phyloP scores from a whole-genome alignment of 2,797 vertebrate species.

The Sebastes kiyomatsui region DNA sequence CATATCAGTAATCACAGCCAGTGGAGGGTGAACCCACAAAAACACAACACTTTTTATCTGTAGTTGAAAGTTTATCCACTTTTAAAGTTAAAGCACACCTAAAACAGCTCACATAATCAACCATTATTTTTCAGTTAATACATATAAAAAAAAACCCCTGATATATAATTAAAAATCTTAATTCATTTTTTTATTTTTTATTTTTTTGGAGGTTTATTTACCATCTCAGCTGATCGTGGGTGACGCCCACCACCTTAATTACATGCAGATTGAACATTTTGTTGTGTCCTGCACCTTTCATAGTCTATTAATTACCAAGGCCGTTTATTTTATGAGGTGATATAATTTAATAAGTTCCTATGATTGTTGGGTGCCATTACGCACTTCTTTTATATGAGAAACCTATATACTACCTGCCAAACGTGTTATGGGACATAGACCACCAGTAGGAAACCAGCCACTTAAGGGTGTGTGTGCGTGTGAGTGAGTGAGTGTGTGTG shows the following conservation, averaged over 20 bases:
- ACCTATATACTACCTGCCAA: slow-evolving; percentile 59
- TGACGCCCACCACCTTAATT: slow-evolving; percentile 54
- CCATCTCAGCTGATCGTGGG: slow-evolving; percentile 20
- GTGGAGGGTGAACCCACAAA: slow-evolving; percentile 32
- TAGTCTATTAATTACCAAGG: slow-evolving; percentile 66
- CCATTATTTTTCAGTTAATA: background rate
- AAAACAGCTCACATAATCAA: background rate
- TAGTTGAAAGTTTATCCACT: background rate
- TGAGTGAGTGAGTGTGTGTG: slow-evolving; percentile 20
- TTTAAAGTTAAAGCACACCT: background rate
- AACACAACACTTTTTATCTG: slow-evolving; percentile 7
- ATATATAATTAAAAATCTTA: background rate
- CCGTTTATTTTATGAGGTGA: slow-evolving; percentile 77
- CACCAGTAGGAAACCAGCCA: slow-evolving; percentile 53
- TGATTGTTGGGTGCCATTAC: slow-evolving; percentile 53
- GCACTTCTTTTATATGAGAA: slow-evolving; percentile 58
- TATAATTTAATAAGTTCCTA: slow-evolving; percentile 75
- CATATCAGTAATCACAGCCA: slow-evolving; percentile 53
- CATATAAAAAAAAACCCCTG: background rate
- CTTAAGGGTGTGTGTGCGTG: slow-evolving; percentile 21
- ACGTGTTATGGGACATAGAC: slow-evolving; percentile 63
- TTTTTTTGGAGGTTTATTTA: background rate
- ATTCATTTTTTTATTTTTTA: background rate
- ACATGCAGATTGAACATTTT: slow-evolving; percentile 51
- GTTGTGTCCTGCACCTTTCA: slow-evolving; percentile 38